Conservation (phyloP, 92 coral and sea anemone genomes). For the Virgularia gustaviana region DNA sequence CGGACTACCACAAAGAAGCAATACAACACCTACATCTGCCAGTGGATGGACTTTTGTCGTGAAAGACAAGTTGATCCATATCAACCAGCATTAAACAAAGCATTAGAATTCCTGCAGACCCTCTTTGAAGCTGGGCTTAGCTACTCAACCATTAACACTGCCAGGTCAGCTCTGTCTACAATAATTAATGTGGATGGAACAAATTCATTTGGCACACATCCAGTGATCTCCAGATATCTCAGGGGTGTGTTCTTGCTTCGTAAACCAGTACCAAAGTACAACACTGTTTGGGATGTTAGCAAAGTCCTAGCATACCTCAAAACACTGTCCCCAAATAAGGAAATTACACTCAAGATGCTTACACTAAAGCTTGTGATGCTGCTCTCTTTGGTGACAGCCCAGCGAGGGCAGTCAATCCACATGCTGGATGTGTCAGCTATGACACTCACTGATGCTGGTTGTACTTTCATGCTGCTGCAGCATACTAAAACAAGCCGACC, state of each 20-base stretch:
- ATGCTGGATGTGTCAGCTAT: conserved; percentile 51
- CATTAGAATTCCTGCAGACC: conserved; percentile 45
- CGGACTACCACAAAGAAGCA: conserved; percentile 45
- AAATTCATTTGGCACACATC: conserved; percentile 52
- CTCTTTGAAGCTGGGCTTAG: conserved; percentile 48
- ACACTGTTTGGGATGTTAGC: conserved; percentile 57
- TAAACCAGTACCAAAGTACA: conserved; percentile 59
- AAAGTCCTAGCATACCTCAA: conserved; percentile 53
- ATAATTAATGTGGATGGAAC: conserved; percentile 24
- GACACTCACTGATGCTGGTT: conserved; percentile 33
- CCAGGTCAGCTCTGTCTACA: conserved; percentile 53
- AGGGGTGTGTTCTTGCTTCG: conserved; percentile 41
- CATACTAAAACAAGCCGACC: conserved; percentile 64
- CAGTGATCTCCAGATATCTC: conserved; percentile 47
- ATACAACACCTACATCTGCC: conserved; percentile 47
- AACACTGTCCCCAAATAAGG: conserved; percentile 44
- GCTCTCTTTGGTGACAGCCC: conserved; percentile 53
- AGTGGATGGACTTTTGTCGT: conserved; percentile 52
- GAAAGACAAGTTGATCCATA: conserved; percentile 36
- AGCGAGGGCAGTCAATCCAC: conserved; percentile 55
- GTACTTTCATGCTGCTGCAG: conserved; percentile 46
- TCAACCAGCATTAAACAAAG: conserved; percentile 44
- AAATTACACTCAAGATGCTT: conserved; percentile 48
- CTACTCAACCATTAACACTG: conserved; percentile 58
- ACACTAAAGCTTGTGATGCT: conserved; percentile 52